Conservation (phyloP, 2,888 invertebrate genomes). For the Furcula furcula region DNA sequence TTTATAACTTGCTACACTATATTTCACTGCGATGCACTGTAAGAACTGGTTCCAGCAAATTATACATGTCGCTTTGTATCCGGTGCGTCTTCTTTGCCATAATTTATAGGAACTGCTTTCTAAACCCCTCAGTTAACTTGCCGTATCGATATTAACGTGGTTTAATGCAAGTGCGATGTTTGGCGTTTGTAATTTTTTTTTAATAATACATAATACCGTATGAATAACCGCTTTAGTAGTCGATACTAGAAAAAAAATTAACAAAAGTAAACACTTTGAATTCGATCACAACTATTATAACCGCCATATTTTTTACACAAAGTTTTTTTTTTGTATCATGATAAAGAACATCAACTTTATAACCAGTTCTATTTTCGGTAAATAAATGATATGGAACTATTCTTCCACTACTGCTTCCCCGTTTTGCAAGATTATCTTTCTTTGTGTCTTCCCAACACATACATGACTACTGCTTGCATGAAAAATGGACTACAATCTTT, state of each 20-base stretch:
- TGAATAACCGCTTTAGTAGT: no score
- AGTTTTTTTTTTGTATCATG: no score
- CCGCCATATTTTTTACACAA: no score
- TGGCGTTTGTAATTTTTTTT: no score
- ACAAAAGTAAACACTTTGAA: no score
- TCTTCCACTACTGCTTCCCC: neutral
- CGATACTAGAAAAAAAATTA: no score
- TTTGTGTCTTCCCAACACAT: neutral
- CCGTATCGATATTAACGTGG: slow-evolving; percentile 2
- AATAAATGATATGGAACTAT: neutral
- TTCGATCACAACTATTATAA: no score
- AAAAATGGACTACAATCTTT: slow-evolving; percentile 8
- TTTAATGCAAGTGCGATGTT: no score
- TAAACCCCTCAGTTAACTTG: slow-evolving; percentile 50
- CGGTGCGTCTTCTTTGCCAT: slow-evolving; percentile 59
- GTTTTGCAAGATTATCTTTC: neutral
- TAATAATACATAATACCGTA: no score
- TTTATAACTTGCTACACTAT: slow-evolving; percentile 31
- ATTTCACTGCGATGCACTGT: slow-evolving; percentile 29
- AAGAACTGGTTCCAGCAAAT: slow-evolving; percentile 64
- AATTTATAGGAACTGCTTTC: slow-evolving; percentile 67
- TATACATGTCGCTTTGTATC: slow-evolving; percentile 58
- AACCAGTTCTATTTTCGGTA: no score
- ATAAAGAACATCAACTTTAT: no score
- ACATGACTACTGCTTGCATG: slow-evolving; percentile 1